phyloP scores from a whole-genome alignment of 2,888 invertebrate genomes.

The Andrena praecox region DNA sequence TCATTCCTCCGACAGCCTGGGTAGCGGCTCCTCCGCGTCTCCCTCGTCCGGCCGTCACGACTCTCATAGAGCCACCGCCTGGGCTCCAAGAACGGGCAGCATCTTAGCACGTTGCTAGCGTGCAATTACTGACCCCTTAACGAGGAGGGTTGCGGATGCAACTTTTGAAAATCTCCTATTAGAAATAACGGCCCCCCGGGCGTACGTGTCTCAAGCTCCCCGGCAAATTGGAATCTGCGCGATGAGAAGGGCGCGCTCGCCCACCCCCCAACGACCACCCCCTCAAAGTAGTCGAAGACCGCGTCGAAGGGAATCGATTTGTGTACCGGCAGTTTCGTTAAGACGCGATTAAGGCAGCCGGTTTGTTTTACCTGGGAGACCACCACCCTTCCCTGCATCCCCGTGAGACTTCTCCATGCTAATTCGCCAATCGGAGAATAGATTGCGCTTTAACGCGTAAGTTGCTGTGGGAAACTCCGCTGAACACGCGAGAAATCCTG shows the following conservation, averaged over 20 bases:
- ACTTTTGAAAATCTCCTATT: constrained; percentile 84
- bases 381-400: neutral
- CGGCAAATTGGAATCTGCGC: constrained; percentile 74
- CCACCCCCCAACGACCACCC: neutral
- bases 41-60: constrained; percentile 32
- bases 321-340: constrained; percentile 48
- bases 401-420: constrained; percentile 17
- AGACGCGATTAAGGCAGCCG: constrained; percentile 42
- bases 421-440: constrained; percentile 2
- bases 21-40: constrained; percentile 16
- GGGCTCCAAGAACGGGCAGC: constrained; percentile 65
- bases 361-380: constrained; percentile 6
- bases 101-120: constrained; percentile 79
- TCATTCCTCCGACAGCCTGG: constrained; percentile 32
- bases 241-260: constrained; percentile 51
- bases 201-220: constrained; percentile 74
- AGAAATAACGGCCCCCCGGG: constrained; percentile 81
- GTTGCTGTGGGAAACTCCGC: neutral
- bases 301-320: constrained; percentile 53
- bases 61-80: constrained; percentile 10
- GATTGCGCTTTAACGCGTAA: neutral
- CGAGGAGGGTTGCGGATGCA: constrained; percentile 79
- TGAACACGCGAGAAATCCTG: neutral
- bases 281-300: neutral
- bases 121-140: constrained; percentile 82